These are phyloP conservation scores for Calameuta pallipes DNA, from an alignment of 2,888 invertebrate species.

Conservation along the genomic window DNA sequence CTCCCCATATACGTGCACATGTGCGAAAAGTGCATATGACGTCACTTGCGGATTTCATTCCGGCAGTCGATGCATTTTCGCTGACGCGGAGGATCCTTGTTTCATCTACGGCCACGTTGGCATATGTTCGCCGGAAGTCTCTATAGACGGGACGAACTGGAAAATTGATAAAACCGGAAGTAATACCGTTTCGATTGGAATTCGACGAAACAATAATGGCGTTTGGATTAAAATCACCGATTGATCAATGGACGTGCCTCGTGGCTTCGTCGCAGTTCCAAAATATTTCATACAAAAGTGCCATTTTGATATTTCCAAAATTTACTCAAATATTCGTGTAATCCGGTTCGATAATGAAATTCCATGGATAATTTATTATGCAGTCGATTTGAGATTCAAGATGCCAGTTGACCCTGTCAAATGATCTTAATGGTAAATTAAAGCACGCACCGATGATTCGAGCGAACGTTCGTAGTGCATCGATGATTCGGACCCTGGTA, in stretches of 20 bases:
- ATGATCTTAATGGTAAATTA: background rate
- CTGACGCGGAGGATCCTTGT: background rate
- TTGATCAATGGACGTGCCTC: too few relatives aligned
- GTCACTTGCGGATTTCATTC: background rate
- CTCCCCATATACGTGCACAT: background rate
- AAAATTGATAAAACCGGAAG: background rate
- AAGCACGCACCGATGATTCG: too few relatives aligned
- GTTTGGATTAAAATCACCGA: too few relatives aligned
- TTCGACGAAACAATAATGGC: background rate
- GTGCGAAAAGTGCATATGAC: too few relatives aligned
- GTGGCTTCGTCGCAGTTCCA: too few relatives aligned
- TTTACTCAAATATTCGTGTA: too few relatives aligned
- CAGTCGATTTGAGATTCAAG: background rate
- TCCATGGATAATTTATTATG: background rate
- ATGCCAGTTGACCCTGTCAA: background rate
- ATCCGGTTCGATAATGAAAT: background rate
- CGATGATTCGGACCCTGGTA: background rate
- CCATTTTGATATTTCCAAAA: too few relatives aligned
- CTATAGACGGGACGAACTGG: background rate
- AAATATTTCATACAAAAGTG: too few relatives aligned
- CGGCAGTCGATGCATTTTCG: background rate
- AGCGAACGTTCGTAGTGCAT: background rate
- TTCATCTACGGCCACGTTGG: background rate
- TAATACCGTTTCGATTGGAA: background rate
- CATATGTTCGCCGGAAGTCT: background rate